Evolutionary conservation across 2,888 invertebrate genomes (phyloP).

Genomic region (Dorcus hopei): DNA sequence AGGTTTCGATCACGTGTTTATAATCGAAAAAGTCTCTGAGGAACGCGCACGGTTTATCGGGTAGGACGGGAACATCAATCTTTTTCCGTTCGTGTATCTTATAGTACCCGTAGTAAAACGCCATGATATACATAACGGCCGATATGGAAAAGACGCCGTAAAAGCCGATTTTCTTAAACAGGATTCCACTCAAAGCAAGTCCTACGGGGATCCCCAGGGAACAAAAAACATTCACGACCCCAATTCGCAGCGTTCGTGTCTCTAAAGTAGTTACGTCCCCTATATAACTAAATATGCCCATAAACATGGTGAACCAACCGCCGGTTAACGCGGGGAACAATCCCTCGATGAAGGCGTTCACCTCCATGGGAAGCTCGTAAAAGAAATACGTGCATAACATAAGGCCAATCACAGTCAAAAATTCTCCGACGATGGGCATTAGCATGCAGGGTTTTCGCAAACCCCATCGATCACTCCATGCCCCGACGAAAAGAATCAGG

Average conservation of each 20-base stretch:
- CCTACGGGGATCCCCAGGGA: conserved; percentile 87
- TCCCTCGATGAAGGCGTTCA: conserved; percentile 74
- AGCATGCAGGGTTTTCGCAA: conserved; percentile 79
- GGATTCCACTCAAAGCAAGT: conserved; percentile 81
- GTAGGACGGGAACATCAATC: conserved; percentile 52
- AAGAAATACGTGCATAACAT: conserved; percentile 78
- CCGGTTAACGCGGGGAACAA: conserved; percentile 79
- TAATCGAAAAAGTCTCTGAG: conserved; percentile 72
- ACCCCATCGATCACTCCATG: conserved; percentile 69
- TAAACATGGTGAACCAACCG: conserved; percentile 87
- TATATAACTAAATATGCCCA: conserved; percentile 87
- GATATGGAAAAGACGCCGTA: conserved; percentile 81
- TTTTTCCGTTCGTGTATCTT: conserved; percentile 68
- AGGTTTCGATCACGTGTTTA: conserved; percentile 72
- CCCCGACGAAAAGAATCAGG: conserved; percentile 77
- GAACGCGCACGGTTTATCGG: conserved; percentile 53
- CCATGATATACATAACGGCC: conserved; percentile 68
- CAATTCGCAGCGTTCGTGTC: conserved; percentile 79
- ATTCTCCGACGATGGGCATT: conserved; percentile 76
- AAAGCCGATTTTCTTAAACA: conserved; percentile 73
- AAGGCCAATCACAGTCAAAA: conserved; percentile 73
- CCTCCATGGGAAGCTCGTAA: conserved; percentile 76
- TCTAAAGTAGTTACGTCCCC: conserved; percentile 80
- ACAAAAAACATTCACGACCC: conserved; percentile 84
- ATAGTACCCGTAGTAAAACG: conserved; percentile 71